Percentiles rank a stretch among this genome's conserved stretches.
Conservation (phyloP, 2,113 vertebrate species). For the Butorides virescens region DNA sequence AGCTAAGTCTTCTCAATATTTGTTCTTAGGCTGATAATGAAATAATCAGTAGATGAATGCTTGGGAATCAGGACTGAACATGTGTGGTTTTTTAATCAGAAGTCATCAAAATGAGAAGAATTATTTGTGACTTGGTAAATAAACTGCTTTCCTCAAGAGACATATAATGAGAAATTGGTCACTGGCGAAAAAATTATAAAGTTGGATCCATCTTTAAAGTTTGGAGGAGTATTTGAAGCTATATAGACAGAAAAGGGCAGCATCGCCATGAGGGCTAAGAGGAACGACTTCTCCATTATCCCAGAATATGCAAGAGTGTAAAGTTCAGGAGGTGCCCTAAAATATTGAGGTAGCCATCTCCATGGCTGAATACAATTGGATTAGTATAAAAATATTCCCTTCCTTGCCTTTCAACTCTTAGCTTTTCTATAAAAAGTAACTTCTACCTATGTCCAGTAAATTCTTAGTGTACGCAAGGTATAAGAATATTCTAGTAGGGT, state of each 20-base stretch:
- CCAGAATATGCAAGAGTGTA: not conserved
- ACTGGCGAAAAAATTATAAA: not conserved
- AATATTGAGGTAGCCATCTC: not conserved
- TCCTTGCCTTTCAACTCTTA: not conserved
- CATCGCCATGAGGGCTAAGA: not conserved
- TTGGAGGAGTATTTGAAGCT: not conserved
- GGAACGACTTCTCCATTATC: not conserved
- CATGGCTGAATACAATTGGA: slow-evolving; percentile 18
- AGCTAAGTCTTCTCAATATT: not conserved
- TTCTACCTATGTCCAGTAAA: not conserved
- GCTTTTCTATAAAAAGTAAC: slow-evolving; percentile 15
- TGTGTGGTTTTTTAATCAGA: not conserved
- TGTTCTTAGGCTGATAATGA: slow-evolving; percentile 17
- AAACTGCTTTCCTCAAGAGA: not conserved
- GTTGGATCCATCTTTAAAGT: not conserved
- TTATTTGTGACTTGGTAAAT: not conserved
- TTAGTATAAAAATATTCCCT: slow-evolving; percentile 5
- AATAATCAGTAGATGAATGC: not conserved
- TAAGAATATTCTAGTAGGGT: slow-evolving; percentile 7
- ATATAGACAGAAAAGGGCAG: not conserved
- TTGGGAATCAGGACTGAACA: not conserved
- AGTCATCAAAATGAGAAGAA: not conserved
- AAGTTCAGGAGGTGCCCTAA: not conserved
- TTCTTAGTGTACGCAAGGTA: not conserved
- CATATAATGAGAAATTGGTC: not conserved